These are phyloP conservation scores for Lycophotia porphyrea DNA, from an alignment of 2,888 invertebrate genomes.

Conservation along the genomic window DNA sequence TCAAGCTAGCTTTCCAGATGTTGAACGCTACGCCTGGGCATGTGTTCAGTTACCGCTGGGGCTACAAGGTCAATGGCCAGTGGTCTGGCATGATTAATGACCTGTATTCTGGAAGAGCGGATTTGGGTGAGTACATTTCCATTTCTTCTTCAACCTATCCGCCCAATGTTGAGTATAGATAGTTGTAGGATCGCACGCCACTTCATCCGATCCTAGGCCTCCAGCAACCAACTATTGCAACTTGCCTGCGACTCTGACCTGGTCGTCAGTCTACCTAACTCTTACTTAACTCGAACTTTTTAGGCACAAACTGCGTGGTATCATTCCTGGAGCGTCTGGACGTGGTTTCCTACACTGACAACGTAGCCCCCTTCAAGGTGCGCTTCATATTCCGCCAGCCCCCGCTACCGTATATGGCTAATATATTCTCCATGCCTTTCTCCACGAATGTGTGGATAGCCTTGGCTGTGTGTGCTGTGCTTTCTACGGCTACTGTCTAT, in stretches of 20 bases:
- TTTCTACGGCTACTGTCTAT: constrained; percentile 79
- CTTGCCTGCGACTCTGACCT: not conserved
- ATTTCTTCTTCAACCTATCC: not conserved
- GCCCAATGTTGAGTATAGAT: not conserved
- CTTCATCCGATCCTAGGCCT: not conserved
- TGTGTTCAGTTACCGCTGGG: constrained; percentile 80
- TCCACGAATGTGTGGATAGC: constrained; percentile 91
- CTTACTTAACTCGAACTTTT: constrained; percentile 1
- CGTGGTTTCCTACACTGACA: constrained; percentile 86
- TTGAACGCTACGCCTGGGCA: constrained; percentile 80
- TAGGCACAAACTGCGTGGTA: constrained; percentile 80
- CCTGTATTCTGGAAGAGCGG: constrained; percentile 75
- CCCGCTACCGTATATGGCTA: constrained; percentile 91
- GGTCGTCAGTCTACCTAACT: not conserved
- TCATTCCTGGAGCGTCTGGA: constrained; percentile 71
- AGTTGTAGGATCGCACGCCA: not conserved
- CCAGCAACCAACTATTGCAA: not conserved
- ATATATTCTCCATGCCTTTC: constrained; percentile 92
- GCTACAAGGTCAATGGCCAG: constrained; percentile 78
- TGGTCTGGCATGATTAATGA: constrained; percentile 84
- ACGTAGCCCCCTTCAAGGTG: constrained; percentile 82
- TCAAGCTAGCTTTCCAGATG: constrained; percentile 77
- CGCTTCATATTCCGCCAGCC: constrained; percentile 92
- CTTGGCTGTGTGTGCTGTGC: constrained; percentile 79
- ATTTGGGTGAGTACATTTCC: constrained; percentile 73